Evolutionary conservation across 1,140 invertebrate species (phyloP).

Genomic region (Camponotus vicinus): DNA sequence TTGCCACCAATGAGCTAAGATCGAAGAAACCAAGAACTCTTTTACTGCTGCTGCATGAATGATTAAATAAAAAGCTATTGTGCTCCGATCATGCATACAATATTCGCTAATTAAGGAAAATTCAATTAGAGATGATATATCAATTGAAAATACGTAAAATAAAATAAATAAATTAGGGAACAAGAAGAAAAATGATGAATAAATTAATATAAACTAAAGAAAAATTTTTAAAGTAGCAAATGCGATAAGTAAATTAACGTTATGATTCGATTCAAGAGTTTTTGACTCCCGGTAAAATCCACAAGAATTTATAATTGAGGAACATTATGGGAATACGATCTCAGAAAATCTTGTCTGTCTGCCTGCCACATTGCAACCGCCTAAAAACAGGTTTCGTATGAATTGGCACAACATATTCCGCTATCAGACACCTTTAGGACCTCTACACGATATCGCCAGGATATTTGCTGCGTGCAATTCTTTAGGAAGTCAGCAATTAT

Average conservation of each 20-base stretch:
- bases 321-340: background rate
- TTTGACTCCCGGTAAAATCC: background rate
- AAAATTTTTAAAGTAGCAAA: background rate
- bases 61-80: constrained; percentile 13
- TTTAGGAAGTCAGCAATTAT: constrained; percentile 58
- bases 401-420: constrained; percentile 34
- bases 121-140: background rate
- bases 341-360: constrained; percentile 7
- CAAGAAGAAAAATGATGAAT: background rate
- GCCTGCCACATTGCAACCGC: background rate
- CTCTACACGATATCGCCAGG: background rate
- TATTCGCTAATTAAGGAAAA: background rate
- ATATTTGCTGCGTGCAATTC: constrained; percentile 25
- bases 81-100: background rate
- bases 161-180: background rate
- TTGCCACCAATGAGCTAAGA: constrained; percentile 57
- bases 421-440: constrained; percentile 21
- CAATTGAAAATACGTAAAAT: background rate
- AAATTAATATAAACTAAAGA: background rate
- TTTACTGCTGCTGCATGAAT: background rate
- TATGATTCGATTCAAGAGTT: background rate
- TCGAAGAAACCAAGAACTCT: constrained; percentile 30
- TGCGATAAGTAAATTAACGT: background rate
- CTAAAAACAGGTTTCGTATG: constrained; percentile 46
- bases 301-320: background rate